Percentiles rank a stretch among this genome's conserved stretches.
These are phyloP conservation scores for Beris morrisii DNA, from an alignment of 2,888 invertebrate genomes.

Conservation along the genomic window DNA sequence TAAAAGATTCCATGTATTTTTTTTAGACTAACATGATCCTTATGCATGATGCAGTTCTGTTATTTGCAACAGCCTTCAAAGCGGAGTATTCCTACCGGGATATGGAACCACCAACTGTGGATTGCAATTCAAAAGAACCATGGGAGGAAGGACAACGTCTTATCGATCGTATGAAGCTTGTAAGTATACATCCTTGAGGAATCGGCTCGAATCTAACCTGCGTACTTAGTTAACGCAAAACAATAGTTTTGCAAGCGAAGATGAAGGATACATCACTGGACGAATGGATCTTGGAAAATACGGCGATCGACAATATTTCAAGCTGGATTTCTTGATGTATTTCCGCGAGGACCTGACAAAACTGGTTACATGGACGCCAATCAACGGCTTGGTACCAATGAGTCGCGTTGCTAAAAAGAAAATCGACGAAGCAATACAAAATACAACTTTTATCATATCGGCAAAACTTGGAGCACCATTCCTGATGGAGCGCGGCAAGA, in stretches of 20 bases:
- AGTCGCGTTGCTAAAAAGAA: slow-evolving; percentile 53
- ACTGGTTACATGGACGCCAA: slow-evolving; percentile 56
- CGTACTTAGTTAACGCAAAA: slow-evolving; percentile 3
- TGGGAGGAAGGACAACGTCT: slow-evolving; percentile 63
- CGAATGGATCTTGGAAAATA: slow-evolving; percentile 53
- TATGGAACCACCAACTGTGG: slow-evolving; percentile 33
- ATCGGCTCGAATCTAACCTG: not conserved
- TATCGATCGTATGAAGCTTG: slow-evolving; percentile 62
- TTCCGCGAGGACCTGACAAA: slow-evolving; percentile 62
- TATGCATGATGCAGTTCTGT: slow-evolving; percentile 65
- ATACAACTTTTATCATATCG: slow-evolving; percentile 33
- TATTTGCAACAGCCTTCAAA: slow-evolving; percentile 60
- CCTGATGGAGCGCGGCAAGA: slow-evolving; percentile 22
- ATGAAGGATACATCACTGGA: slow-evolving; percentile 41
- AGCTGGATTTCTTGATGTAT: slow-evolving; percentile 54
- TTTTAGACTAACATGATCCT: slow-evolving; percentile 63
- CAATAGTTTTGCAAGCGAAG: slow-evolving; percentile 22
- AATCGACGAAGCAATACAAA: slow-evolving; percentile 54
- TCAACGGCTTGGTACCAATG: slow-evolving; percentile 45
- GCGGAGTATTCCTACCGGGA: slow-evolving; percentile 47
- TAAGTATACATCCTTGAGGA: not conserved
- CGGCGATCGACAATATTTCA: slow-evolving; percentile 70
- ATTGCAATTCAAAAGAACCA: slow-evolving; percentile 47
- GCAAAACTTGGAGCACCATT: slow-evolving; percentile 29
- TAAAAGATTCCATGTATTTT: not conserved